Evolutionary conservation across 2,888 invertebrate species (phyloP).

Genomic region (Slavum lentiscoides): DNA sequence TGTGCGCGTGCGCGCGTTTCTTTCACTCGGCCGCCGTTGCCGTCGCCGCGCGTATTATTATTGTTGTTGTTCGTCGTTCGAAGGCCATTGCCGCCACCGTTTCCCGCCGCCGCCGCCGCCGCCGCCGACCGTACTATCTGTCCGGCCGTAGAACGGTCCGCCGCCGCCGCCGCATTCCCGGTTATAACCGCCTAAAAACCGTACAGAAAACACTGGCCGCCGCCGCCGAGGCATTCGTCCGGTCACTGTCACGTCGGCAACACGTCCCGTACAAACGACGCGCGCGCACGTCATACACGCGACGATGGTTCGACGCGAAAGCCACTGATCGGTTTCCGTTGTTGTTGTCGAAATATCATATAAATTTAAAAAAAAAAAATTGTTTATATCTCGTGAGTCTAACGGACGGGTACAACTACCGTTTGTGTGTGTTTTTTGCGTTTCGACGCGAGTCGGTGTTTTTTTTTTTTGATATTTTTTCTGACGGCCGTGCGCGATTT

Average conservation of each 20-base stretch:
- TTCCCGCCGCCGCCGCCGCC: neutral
- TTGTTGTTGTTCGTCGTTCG: slow-evolving; percentile 26
- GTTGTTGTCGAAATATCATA: too few relatives aligned
- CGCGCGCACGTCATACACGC: neutral
- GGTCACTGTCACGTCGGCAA: slow-evolving; percentile 21
- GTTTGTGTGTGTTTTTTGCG: too few relatives aligned
- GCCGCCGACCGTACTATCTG: neutral
- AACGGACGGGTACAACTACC: too few relatives aligned
- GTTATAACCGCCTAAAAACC: neutral
- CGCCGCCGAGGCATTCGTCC: slow-evolving; percentile 9
- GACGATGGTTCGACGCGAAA: slow-evolving; percentile 45
- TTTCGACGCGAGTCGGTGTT: too few relatives aligned
- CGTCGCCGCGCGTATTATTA: neutral
- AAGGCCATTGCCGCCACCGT: slow-evolving; percentile 31
- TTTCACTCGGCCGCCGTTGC: slow-evolving; percentile 7
- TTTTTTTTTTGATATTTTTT: too few relatives aligned
- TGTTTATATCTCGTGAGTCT: too few relatives aligned
- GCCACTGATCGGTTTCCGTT: slow-evolving; percentile 19
- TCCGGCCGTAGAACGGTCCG: neutral
- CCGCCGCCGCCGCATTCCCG: slow-evolving; percentile 22
- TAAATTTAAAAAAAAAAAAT: too few relatives aligned
- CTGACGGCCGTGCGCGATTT: too few relatives aligned
- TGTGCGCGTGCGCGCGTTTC: neutral
- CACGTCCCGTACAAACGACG: slow-evolving; percentile 9
- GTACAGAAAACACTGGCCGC: neutral